Evolutionary conservation across 2,113 vertebrate species (phyloP).

Genomic region (Ahaetulla prasina): DNA sequence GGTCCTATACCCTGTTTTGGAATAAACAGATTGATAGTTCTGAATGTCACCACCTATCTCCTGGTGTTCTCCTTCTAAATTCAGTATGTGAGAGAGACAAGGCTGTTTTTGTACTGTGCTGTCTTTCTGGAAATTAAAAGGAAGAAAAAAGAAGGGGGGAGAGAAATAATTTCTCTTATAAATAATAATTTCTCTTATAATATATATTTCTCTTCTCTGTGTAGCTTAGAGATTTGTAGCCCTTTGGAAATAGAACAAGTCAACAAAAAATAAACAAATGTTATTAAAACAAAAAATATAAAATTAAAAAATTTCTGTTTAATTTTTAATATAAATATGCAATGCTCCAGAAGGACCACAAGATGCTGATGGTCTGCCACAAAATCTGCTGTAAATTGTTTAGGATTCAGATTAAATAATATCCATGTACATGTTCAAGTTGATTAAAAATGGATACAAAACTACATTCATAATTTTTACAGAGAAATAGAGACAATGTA

Average conservation of each 20-base stretch:
- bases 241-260: neutral
- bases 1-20: neutral
- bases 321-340: neutral
- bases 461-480: neutral
- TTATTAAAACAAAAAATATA: neutral
- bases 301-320: neutral
- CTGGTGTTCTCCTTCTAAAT: neutral
- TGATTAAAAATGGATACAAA: neutral
- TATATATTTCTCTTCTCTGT: too few relatives aligned
- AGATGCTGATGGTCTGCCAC: neutral
- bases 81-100: neutral
- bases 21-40: neutral
- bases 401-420: neutral
- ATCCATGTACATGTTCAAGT: neutral
- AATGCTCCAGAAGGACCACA: neutral
- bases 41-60: neutral
- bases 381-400: neutral
- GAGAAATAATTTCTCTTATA: neutral
- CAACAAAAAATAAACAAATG: neutral
- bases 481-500: neutral
- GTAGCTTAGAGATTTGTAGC: neutral
- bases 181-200: too few relatives aligned
- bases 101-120: neutral
- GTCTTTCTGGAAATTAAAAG: neutral
- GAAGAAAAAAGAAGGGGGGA: neutral